Conservation (phyloP, 2,113 vertebrate species). For the Rhagologus leucostigma region DNA sequence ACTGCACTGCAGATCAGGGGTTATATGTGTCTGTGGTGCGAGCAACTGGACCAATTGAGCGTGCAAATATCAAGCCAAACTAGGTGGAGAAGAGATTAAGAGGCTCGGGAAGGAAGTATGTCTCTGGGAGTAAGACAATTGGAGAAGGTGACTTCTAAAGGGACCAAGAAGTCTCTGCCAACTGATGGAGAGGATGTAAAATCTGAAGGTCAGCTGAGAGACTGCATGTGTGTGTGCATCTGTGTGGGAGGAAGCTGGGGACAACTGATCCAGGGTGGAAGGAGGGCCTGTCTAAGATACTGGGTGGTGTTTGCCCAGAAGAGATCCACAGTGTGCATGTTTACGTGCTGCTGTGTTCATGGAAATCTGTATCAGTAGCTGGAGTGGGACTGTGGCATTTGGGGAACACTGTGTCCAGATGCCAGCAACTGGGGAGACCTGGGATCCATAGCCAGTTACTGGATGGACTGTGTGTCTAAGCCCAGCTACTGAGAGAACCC, state of each 20-base stretch:
- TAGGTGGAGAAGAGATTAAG: background rate
- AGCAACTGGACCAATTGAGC: background rate
- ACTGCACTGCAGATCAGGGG: background rate
- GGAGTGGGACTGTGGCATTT: background rate
- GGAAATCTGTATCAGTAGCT: background rate
- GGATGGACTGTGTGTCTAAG: accelerated
- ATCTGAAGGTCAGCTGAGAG: background rate
- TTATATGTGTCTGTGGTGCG: background rate
- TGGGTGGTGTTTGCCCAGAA: background rate
- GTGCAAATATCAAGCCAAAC: background rate
- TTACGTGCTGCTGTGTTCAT: background rate
- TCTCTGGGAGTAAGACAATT: background rate
- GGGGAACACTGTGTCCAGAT: background rate
- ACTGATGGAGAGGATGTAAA: background rate
- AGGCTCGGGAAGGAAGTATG: background rate
- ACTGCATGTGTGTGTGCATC: background rate
- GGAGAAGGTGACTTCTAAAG: background rate
- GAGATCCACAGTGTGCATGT: background rate
- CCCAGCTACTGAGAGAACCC: background rate
- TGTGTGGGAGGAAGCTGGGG: background rate
- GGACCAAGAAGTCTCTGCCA: background rate
- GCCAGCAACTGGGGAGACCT: background rate
- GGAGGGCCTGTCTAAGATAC: background rate
- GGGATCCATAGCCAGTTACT: background rate
- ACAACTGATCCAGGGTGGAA: background rate